phyloP scores from a whole-genome alignment of 2,888 invertebrate genomes.

The Alsophila aescularia region DNA sequence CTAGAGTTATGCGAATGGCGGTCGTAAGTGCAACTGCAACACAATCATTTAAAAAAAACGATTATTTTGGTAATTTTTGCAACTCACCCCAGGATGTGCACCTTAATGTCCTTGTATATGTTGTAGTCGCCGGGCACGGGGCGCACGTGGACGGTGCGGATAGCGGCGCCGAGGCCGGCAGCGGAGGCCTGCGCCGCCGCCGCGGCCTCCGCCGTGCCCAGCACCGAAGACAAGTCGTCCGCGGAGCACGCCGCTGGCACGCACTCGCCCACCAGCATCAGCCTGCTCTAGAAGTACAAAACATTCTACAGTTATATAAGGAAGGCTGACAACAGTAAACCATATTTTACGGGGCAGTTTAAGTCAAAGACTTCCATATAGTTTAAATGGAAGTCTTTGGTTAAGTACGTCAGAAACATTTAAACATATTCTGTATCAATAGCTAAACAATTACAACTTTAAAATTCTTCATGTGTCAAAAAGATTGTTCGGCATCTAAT shows the following conservation, averaged over 20 bases:
- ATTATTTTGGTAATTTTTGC: too few relatives aligned
- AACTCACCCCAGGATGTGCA: conserved; percentile 88
- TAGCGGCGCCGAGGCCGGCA: conserved; percentile 65
- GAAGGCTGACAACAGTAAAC: neutral
- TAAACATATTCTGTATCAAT: too few relatives aligned
- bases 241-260: conserved; percentile 88
- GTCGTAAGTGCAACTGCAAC: too few relatives aligned
- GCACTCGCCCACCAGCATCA: conserved; percentile 90
- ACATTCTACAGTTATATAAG: neutral
- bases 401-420: too few relatives aligned
- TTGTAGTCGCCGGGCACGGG: conserved; percentile 88
- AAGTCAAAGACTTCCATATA: too few relatives aligned
- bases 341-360: too few relatives aligned
- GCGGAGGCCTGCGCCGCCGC: conserved; percentile 57
- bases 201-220: conserved; percentile 62
- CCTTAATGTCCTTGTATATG: conserved; percentile 86
- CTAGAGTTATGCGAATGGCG: too few relatives aligned
- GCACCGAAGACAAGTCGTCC: conserved; percentile 77
- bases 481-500: too few relatives aligned
- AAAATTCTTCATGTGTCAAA: too few relatives aligned
- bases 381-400: too few relatives aligned
- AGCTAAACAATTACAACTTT: too few relatives aligned
- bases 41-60: too few relatives aligned
- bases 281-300: conserved; percentile 82
- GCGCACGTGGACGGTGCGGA: conserved; percentile 85